A percentile compares a stretch with the other conserved stretches of the same genome.
Conservation (phyloP, 92 coral and sea anemone species). For the Actinostola sp. region DNA sequence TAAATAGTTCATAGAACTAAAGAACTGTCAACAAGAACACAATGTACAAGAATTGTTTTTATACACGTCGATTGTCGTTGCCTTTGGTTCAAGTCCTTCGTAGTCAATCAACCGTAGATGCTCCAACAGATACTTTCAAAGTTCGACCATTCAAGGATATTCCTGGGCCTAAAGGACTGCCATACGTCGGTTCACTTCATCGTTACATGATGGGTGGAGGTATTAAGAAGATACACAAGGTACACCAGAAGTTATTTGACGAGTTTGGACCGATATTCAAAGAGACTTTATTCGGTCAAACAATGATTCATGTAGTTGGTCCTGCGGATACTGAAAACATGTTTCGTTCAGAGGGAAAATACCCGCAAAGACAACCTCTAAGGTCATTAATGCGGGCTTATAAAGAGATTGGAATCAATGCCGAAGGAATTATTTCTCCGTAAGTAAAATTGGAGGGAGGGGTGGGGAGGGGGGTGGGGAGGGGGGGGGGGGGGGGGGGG, state of each 20-base stretch:
- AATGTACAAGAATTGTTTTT: too few species aligned
- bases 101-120: conserved; percentile 12
- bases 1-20: too few species aligned
- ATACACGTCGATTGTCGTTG: conserved; percentile 9
- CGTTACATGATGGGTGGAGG: conserved; percentile 39
- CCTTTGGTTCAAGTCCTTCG: background rate
- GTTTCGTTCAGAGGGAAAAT: conserved; percentile 66
- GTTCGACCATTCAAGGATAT: conserved; percentile 39
- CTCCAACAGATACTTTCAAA: background rate
- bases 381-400: conserved; percentile 33
- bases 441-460: too few species aligned
- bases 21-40: too few species aligned
- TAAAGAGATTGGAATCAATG: conserved; percentile 17
- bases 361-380: conserved; percentile 45
- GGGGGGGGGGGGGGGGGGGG: too few species aligned
- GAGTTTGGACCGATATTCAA: conserved; percentile 71
- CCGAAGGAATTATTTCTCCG: background rate
- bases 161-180: conserved; percentile 53
- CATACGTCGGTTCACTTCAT: conserved; percentile 28
- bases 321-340: conserved; percentile 59
- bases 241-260: conserved; percentile 33
- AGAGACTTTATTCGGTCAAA: conserved; percentile 31
- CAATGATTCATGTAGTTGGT: conserved; percentile 45
- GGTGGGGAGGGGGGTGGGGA: too few species aligned
- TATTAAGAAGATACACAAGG: conserved; percentile 18